Conservation (phyloP, 2,113 vertebrate species). For the Dipodomys stephensi region DNA sequence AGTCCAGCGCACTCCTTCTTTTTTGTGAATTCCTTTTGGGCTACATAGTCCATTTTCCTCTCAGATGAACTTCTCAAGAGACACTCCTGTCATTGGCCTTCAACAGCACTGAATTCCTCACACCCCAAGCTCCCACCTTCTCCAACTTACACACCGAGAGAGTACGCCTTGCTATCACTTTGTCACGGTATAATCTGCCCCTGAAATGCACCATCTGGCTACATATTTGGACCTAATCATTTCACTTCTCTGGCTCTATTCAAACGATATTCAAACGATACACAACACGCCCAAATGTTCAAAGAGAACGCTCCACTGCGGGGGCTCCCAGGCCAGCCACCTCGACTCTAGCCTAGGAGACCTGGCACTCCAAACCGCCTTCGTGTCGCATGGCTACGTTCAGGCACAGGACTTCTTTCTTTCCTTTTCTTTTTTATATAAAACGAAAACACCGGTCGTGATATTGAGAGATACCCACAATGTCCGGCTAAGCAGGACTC, state of each 20-base stretch:
- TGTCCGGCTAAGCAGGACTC: not conserved
- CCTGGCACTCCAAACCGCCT: not conserved
- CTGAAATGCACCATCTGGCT: not conserved
- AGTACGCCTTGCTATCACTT: fast-evolving
- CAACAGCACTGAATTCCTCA: not conserved
- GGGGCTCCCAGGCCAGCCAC: not conserved
- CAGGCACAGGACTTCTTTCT: not conserved
- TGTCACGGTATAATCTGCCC: not conserved
- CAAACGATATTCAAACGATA: too few species aligned
- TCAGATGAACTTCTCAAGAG: not conserved
- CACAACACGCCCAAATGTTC: not conserved
- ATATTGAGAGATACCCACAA: not conserved
- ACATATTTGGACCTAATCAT: not conserved
- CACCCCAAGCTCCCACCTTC: not conserved
- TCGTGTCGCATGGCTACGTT: too few species aligned
- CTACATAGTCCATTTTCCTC: not conserved
- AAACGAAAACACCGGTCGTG: not conserved
- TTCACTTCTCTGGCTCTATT: not conserved
- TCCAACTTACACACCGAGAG: not conserved
- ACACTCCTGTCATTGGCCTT: not conserved
- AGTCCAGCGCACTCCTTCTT: not conserved
- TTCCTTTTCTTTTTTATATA: not conserved
- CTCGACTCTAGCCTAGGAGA: not conserved
- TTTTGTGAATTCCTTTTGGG: not conserved
- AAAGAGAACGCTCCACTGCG: not conserved